Evolutionary conservation across 1,140 invertebrate species (phyloP), one percentile per base, ranked within the genome.

Genomic region (Ptiloglossa arizonensis): DNA sequence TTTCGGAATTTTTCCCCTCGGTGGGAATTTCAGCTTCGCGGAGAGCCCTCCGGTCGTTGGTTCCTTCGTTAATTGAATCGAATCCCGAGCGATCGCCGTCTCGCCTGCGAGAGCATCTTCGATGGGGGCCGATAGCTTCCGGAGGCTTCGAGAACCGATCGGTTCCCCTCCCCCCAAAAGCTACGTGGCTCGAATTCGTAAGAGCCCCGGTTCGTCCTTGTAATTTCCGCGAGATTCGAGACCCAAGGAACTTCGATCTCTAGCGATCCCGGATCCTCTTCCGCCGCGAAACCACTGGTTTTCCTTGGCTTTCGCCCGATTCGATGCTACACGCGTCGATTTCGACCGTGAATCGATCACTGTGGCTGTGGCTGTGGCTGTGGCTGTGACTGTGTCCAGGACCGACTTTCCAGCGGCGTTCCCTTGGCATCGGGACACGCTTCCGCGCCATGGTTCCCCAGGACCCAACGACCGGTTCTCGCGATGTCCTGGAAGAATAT

Each of bases 111-210:
- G 19, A 57, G 38, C 50, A 41, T 68, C 50, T 35, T 41, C 50
- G 38, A 46, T n/a, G 35, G 56, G 32, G 24, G 71, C 54, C 48
- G 35, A n/a, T n/a, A 74, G 50, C 27, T n/a, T 74, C 6, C 35
- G 50, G 52, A 41, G 48, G 62, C 41, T 27, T 24, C 52, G 5
- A 17, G 54, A 35, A 35, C 50, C 15, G 17, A 24, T 29, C 57
- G 46, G 11, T 24, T 29, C n/a, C n/a, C n/a, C n/a, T n/a, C n/a
- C n/a, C n/a, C n/a, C n/a, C n/a, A n/a, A n/a, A 11, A 59, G 46
- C 17, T 54, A 57, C 72, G 72, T 75, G 64, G 72, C 29, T 57
- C 72, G 72, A 75, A 75, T 75, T 64, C 46, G 9, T 35, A 68
- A 8, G 32, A n/a, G 19, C 11, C 11, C 9, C 5, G 5, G 2